These are phyloP conservation scores for Saxidomus purpurata DNA, from an alignment of 1,140 invertebrate species.

Conservation along the genomic window DNA sequence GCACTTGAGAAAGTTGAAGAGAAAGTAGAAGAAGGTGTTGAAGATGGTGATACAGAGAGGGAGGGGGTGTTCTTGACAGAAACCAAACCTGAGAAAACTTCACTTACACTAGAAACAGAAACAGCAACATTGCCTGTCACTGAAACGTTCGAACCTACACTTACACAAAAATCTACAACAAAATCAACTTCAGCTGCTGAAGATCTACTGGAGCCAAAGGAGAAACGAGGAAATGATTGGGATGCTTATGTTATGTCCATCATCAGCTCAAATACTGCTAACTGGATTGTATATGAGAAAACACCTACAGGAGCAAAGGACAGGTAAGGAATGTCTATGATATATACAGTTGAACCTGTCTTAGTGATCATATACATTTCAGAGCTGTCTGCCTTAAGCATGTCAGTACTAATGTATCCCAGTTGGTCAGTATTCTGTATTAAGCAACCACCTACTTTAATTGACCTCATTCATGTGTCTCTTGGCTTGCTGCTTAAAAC, in stretches of 20 bases:
- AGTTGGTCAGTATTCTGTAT: too few relatives aligned
- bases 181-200: background rate
- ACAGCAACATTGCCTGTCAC: background rate
- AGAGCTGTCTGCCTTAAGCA: too few relatives aligned
- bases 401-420: too few relatives aligned
- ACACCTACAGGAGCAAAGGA: constrained; percentile 60
- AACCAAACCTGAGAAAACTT: constrained; percentile 60
- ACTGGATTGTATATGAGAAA: constrained; percentile 83
- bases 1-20: constrained; percentile 21
- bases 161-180: background rate
- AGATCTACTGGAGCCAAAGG: constrained; percentile 29
- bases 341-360: too few relatives aligned
- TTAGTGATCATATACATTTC: too few relatives aligned
- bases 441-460: too few relatives aligned
- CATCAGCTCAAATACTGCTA: constrained; percentile 80
- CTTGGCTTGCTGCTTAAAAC: too few relatives aligned
- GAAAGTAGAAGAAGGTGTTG: constrained; percentile 9
- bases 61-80: constrained; percentile 52
- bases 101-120: constrained; percentile 34
- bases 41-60: constrained; percentile 46
- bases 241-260: constrained; percentile 82
- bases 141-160: background rate
- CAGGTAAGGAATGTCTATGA: too few relatives aligned
- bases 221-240: constrained; percentile 76
- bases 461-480: too few relatives aligned